These are phyloP conservation scores for Microcaecilia unicolor DNA, from an alignment of 2,797 vertebrate species.

Conservation along the genomic window DNA sequence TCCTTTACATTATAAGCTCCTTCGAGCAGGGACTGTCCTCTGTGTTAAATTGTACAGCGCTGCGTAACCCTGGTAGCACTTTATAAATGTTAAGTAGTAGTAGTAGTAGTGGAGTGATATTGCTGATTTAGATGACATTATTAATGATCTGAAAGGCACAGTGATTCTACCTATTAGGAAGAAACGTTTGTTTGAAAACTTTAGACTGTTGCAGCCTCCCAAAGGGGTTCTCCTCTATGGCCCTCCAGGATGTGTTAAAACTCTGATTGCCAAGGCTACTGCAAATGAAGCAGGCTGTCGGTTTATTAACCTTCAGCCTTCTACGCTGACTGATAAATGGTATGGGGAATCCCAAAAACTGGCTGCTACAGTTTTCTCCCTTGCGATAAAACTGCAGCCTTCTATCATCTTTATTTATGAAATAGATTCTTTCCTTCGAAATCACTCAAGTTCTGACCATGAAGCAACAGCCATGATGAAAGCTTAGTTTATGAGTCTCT, in stretches of 20 bases:
- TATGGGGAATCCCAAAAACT: conserved; percentile 96
- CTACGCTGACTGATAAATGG: conserved; percentile 93
- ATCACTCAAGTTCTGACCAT: conserved; percentile 86
- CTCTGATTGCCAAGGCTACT: conserved; percentile 90
- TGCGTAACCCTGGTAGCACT: no score
- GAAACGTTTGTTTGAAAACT: conserved; percentile 86
- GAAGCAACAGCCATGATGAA: conserved; percentile 98
- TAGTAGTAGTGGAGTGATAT: conserved; percentile 91
- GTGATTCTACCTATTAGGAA: conserved; percentile 93
- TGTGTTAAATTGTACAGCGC: no score
- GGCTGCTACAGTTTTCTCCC: conserved; percentile 87
- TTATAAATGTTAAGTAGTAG: no score
- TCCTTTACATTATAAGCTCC: no score
- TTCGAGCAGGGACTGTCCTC: no score
- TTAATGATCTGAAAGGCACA: conserved; percentile 89
- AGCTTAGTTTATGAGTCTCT: conserved; percentile 97
- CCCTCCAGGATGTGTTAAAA: conserved; percentile 92
- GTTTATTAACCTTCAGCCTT: conserved; percentile 94
- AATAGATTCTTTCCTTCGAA: conserved; percentile 89
- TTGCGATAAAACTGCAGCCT: conserved; percentile 90
- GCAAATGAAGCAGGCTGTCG: conserved; percentile 92
- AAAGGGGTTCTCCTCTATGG: conserved; percentile 94
- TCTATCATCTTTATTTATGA: conserved; percentile 95
- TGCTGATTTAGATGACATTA: conserved; percentile 89
- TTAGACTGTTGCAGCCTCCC: conserved; percentile 86